Percentiles rank a stretch among this genome's conserved stretches.
Conservation (phyloP, 2,797 vertebrate genomes). For the Eremophila alpestris region DNA sequence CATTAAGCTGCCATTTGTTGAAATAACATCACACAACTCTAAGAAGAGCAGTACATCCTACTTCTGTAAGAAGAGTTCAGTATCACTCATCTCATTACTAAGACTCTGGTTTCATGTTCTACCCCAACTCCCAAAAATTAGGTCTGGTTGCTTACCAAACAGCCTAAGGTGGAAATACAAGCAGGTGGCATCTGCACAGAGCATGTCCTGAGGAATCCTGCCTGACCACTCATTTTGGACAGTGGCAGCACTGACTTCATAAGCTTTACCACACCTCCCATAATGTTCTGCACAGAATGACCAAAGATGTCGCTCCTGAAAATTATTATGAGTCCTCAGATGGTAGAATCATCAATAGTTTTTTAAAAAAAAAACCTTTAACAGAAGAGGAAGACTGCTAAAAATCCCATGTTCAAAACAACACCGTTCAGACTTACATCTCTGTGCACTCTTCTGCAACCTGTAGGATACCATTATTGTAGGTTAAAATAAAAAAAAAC, state of each 20-base stretch:
- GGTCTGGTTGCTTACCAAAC: background rate
- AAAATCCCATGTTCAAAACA: background rate
- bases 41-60: background rate
- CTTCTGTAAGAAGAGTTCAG: background rate
- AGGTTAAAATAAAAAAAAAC: background rate
- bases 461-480: background rate
- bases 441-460: background rate
- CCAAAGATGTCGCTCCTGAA: background rate
- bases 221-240: background rate
- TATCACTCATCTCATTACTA: background rate
- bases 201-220: background rate
- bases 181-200: background rate
- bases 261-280: background rate
- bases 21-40: background rate
- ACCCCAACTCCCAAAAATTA: background rate
- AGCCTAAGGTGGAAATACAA: background rate
- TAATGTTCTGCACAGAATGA: background rate
- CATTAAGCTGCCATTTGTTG: background rate
- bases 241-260: background rate
- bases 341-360: background rate
- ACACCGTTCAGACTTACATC: background rate
- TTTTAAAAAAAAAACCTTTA: background rate
- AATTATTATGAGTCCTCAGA: background rate
- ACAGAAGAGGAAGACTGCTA: background rate
- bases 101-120: background rate